Evolutionary conservation across 2,888 invertebrate genomes (phyloP).

Genomic region (Yponomeuta sedellus): DNA sequence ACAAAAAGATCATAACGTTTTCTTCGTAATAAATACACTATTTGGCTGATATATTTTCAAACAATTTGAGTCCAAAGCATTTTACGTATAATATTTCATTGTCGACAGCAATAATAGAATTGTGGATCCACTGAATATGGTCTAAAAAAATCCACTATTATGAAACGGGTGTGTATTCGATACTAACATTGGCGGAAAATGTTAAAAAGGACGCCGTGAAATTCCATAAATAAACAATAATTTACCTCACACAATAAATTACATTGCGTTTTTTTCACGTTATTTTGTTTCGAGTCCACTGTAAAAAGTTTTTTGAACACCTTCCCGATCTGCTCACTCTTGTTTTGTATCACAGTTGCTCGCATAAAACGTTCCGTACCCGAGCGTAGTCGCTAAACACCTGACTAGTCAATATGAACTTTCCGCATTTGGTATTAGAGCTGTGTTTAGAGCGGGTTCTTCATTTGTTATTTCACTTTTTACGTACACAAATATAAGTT

Average conservation of each 20-base stretch:
- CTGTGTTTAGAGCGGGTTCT: neutral
- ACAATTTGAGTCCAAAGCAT: constrained; percentile 12
- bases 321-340: neutral
- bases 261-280: neutral
- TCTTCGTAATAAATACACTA: constrained; percentile 57
- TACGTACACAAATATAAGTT: neutral
- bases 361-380: constrained; percentile 6
- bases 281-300: neutral
- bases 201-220: neutral
- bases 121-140: neutral
- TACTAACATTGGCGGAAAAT: neutral
- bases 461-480: neutral
- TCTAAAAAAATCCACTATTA: constrained; percentile 32
- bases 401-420: constrained; percentile 16
- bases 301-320: neutral
- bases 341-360: constrained; percentile 12
- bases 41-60: constrained; percentile 49
- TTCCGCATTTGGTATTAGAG: constrained; percentile 10
- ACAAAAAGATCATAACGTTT: constrained; percentile 47
- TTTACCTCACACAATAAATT: neutral
- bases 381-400: neutral
- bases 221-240: constrained; percentile 12
- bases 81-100: neutral
- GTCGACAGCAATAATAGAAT: neutral
- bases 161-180: no score